These are phyloP conservation scores for Cinclus cinclus DNA, from an alignment of 2,113 vertebrate species.

Conservation along the genomic window DNA sequence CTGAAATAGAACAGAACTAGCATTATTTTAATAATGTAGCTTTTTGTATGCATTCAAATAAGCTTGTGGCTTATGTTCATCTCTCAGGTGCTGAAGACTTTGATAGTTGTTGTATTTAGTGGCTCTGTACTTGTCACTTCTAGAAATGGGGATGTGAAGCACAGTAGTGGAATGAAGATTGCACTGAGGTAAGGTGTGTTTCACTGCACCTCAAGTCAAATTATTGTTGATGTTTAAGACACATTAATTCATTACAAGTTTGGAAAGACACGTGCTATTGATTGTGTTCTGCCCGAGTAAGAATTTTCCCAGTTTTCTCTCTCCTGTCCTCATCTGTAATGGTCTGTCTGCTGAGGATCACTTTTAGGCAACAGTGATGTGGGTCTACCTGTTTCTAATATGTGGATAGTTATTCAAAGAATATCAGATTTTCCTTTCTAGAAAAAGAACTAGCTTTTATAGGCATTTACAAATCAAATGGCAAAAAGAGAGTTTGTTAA, in stretches of 20 bases:
- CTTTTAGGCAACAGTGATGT: background rate
- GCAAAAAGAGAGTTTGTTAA: background rate
- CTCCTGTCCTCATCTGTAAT: background rate
- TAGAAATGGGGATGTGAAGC: background rate
- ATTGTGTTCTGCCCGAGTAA: background rate
- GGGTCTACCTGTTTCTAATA: background rate
- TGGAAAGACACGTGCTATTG: background rate
- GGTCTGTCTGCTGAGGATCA: background rate
- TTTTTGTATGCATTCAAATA: constrained; percentile 25
- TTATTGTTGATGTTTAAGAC: background rate
- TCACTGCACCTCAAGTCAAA: background rate
- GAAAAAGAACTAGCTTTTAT: background rate
- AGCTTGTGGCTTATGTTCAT: background rate
- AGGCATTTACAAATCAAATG: background rate
- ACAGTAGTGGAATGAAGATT: background rate
- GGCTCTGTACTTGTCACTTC: background rate
- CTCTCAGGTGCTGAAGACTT: background rate
- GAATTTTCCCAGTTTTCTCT: background rate
- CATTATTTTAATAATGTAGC: constrained; percentile 17
- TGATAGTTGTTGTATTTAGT: background rate
- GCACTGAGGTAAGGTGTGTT: background rate
- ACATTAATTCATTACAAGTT: background rate
- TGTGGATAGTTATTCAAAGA: background rate
- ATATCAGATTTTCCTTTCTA: background rate
- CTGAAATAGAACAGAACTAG: constrained; percentile 7